phyloP scores from a whole-genome alignment of 1,140 invertebrate genomes.

The Coptotermes formosanus region DNA sequence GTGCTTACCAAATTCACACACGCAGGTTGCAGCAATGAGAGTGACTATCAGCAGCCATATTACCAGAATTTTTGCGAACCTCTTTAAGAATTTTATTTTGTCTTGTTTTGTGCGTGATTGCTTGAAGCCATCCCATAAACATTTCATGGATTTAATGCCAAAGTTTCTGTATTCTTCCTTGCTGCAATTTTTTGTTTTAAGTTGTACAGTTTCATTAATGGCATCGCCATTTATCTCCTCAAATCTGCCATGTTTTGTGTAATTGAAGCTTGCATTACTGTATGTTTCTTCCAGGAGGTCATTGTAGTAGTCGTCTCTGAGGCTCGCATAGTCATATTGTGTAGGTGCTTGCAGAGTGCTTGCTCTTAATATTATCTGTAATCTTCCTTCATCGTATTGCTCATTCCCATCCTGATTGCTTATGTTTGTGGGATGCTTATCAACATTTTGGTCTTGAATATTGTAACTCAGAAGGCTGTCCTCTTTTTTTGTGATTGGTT shows the following conservation, averaged over 20 bases:
- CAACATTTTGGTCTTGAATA: neutral
- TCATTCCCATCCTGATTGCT: neutral
- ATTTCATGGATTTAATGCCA: neutral
- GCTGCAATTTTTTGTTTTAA: neutral
- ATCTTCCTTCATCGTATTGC: neutral
- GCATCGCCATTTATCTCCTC: neutral
- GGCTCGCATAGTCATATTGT: neutral
- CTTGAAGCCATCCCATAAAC: slow-evolving; percentile 2
- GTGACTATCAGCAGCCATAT: neutral
- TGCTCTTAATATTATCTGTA: neutral
- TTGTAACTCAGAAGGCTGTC: neutral
- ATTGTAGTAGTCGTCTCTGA: neutral
- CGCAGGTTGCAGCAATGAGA: neutral
- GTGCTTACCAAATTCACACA: neutral
- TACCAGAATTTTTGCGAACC: neutral
- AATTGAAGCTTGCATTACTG: neutral
- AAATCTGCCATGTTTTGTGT: neutral
- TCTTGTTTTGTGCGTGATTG: neutral
- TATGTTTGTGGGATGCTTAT: neutral
- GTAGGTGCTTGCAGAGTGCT: neutral
- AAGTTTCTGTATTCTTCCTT: slow-evolving; percentile 3
- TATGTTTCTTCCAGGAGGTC: neutral
- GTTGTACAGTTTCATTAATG: neutral
- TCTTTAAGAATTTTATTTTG: neutral
- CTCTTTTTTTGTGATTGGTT: neutral